These are phyloP conservation scores for Tupiocoris notatus DNA, from an alignment of 2,888 invertebrate species.

Conservation along the genomic window DNA sequence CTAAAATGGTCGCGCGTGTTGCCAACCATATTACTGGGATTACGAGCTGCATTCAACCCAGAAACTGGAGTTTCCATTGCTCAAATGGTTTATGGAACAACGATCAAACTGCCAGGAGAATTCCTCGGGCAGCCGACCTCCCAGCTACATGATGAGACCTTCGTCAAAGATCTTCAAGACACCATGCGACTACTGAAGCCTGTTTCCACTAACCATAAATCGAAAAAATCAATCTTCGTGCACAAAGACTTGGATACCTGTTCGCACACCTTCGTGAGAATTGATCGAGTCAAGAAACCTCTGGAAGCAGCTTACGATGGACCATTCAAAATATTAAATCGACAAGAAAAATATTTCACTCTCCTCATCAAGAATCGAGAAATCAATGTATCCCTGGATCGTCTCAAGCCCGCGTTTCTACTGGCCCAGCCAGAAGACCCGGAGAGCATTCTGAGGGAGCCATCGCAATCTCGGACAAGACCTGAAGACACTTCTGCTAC, in stretches of 20 bases:
- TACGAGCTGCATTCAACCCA: constrained; percentile 31
- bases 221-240: constrained; percentile 9
- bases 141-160: neutral
- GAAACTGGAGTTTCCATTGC: constrained; percentile 22
- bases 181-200: constrained; percentile 13
- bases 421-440: neutral
- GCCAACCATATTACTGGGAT: constrained; percentile 33
- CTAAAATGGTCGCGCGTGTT: constrained; percentile 21
- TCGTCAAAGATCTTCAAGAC: constrained; percentile 17
- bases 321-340: constrained; percentile 18
- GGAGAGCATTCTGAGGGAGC: neutral
- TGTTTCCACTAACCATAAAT: neutral
- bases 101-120: constrained; percentile 28
- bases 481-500: neutral
- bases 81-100: constrained; percentile 21
- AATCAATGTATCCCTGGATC: constrained; percentile 10
- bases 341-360: constrained; percentile 31
- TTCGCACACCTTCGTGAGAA: constrained; percentile 25
- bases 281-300: constrained; percentile 24
- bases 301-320: constrained; percentile 42
- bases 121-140: constrained; percentile 9
- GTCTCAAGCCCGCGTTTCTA: constrained; percentile 30
- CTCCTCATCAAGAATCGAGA: constrained; percentile 3
- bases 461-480: neutral
- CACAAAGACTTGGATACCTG: constrained; percentile 9